Percentiles rank a stretch among this genome's conserved stretches.
Evolutionary conservation across 2,888 invertebrate genomes (phyloP).

Genomic region (Epirrita christyi): DNA sequence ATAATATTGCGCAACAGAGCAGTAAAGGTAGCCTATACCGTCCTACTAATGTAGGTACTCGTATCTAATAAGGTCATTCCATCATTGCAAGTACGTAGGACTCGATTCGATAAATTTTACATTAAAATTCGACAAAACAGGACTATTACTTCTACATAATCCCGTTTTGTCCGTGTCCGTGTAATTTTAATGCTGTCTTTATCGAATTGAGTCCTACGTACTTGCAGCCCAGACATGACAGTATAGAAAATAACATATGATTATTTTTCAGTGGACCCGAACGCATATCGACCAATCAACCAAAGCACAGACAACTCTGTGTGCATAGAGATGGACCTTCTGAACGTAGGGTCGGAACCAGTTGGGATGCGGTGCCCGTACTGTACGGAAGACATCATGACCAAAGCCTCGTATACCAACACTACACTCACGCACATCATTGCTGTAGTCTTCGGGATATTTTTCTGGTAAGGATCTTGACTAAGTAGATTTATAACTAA

Average conservation of each 20-base stretch:
- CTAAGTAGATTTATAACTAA: no score
- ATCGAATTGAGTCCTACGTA: no score
- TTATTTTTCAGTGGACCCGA: slow-evolving; percentile 67
- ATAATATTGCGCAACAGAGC: no score
- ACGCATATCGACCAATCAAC: slow-evolving; percentile 65
- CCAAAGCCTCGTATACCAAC: slow-evolving; percentile 64
- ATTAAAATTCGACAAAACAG: no score
- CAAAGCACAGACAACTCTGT: slow-evolving; percentile 62
- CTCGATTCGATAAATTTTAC: no score
- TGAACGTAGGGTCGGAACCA: slow-evolving; percentile 77
- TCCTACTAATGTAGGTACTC: background rate
- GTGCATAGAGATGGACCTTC: slow-evolving; percentile 72
- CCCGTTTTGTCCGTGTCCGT: no score
- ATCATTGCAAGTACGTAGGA: no score
- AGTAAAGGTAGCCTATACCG: no score
- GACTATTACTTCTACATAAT: no score
- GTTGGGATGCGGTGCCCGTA: slow-evolving; percentile 75
- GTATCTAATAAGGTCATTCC: background rate
- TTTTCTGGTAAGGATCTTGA: slow-evolving; percentile 67
- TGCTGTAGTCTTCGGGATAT: slow-evolving; percentile 65
- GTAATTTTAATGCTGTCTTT: no score
- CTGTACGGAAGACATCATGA: slow-evolving; percentile 77
- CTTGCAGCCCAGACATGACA: no score
- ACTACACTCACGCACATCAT: slow-evolving; percentile 63
- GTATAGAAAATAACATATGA: background rate